A percentile compares a stretch with the other conserved stretches of the same genome.
Conservation (phyloP, 2,888 invertebrate species). For the Geophilus truncorum region DNA sequence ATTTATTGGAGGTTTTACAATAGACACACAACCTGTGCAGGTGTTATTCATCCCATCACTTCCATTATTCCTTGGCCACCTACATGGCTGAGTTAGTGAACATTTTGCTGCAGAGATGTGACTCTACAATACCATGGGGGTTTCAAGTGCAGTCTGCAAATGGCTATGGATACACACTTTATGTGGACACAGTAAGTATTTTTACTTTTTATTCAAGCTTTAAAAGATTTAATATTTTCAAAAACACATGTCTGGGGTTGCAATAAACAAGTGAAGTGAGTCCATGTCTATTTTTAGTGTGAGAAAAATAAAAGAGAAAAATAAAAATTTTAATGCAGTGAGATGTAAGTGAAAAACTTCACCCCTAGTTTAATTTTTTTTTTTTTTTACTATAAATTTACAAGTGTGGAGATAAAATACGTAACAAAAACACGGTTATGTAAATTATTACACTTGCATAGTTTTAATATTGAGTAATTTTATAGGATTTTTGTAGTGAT, state of each 20-base stretch:
- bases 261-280: neutral
- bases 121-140: constrained; percentile 32
- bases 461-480: no score
- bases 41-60: neutral
- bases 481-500: no score
- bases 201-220: neutral
- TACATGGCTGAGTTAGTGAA: constrained; percentile 27
- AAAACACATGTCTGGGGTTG: neutral
- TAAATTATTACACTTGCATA: no score
- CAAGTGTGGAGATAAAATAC: no score
- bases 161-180: neutral
- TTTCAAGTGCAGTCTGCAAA: constrained; percentile 29
- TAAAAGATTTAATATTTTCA: no score
- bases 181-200: neutral
- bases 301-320: no score
- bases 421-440: no score
- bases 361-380: no score
- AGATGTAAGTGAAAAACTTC: no score
- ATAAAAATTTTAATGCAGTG: no score
- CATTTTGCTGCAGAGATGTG: constrained; percentile 34
- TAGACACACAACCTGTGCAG: neutral
- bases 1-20: neutral
- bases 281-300: neutral
- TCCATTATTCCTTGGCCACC: no score
- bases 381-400: no score